Evolutionary conservation across 2,797 vertebrate species (phyloP).

Genomic region (Pipistrellus pygmaeus): DNA sequence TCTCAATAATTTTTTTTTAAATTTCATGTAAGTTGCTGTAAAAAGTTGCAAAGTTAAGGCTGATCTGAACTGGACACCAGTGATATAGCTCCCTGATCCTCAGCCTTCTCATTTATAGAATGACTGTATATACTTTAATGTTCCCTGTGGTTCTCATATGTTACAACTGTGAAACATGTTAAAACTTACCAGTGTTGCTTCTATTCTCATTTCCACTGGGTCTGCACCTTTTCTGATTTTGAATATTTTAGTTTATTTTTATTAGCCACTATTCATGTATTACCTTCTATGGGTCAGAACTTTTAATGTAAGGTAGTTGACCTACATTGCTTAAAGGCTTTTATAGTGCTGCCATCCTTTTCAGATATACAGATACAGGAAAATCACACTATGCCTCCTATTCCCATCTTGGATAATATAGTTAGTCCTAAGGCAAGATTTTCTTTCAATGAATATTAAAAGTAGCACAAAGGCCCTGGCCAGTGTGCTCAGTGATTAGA

Average conservation of each 20-base stretch:
- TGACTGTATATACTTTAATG: background rate
- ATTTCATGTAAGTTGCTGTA: background rate
- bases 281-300: background rate
- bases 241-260: background rate
- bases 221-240: conserved; percentile 21
- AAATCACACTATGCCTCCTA: background rate
- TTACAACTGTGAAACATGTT: conserved; percentile 7
- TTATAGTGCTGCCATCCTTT: conserved; percentile 19
- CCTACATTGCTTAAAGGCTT: conserved; percentile 1
- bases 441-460: conserved; percentile 26
- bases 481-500: background rate
- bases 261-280: background rate
- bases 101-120: background rate
- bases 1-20: background rate
- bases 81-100: background rate
- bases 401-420: background rate
- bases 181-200: conserved; percentile 30
- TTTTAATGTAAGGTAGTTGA: conserved; percentile 33
- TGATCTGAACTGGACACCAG: background rate
- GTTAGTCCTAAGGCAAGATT: conserved; percentile 5
- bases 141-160: conserved; percentile 27
- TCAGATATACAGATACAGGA: background rate
- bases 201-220: background rate
- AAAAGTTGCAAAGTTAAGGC: background rate
- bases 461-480: background rate